These are phyloP conservation scores for Lacerta bilineata DNA, from an alignment of 2,797 vertebrate species.

Conservation along the genomic window DNA sequence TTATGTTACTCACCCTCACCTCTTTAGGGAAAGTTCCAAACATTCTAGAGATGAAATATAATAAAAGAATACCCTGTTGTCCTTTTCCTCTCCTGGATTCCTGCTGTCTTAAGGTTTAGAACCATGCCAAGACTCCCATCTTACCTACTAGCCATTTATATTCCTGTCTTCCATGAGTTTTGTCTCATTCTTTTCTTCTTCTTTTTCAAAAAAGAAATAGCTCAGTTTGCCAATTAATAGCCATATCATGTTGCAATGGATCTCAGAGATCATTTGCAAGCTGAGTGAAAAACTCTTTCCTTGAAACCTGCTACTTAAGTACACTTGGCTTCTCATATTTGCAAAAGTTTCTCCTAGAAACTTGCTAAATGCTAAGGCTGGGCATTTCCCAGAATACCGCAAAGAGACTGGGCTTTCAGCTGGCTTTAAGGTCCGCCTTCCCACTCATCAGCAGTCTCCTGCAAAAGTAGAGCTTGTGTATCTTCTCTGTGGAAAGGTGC, in stretches of 20 bases:
- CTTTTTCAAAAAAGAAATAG: background rate
- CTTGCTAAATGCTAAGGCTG: background rate
- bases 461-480: background rate
- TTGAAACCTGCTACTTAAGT: background rate
- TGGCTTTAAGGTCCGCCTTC: background rate
- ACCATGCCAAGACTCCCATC: background rate
- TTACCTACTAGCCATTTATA: slow-evolving; percentile 3
- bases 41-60: background rate
- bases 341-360: background rate
- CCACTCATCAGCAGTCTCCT: background rate
- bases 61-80: background rate
- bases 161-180: background rate
- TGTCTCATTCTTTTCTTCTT: background rate
- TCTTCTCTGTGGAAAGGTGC: background rate
- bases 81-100: background rate
- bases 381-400: background rate
- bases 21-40: background rate
- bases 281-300: background rate
- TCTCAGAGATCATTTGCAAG: background rate
- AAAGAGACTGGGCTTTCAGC: background rate
- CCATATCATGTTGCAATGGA: background rate
- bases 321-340: background rate
- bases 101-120: background rate
- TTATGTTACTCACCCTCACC: background rate
- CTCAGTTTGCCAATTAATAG: background rate